phyloP scores from a whole-genome alignment of 2,113 vertebrate species.

The Ceyx cyanopectus region DNA sequence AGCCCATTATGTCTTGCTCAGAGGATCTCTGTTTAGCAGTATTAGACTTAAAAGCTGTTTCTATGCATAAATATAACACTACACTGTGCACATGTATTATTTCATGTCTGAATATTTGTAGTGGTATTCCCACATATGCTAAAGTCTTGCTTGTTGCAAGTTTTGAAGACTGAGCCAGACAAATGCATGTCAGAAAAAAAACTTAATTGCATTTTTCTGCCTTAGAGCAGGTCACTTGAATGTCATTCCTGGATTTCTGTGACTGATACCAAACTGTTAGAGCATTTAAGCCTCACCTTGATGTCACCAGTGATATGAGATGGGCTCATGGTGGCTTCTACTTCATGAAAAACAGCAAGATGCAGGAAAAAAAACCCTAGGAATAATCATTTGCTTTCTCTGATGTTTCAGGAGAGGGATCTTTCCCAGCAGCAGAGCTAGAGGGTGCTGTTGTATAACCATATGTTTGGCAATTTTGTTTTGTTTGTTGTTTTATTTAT shows the following conservation, averaged over 20 bases:
- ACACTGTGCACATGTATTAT: not conserved
- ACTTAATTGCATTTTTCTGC: not conserved
- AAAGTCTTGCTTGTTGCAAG: not conserved
- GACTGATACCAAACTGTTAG: not conserved
- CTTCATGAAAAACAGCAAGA: not conserved
- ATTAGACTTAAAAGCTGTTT: not conserved
- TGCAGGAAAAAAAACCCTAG: fast-evolving
- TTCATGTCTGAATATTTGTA: not conserved
- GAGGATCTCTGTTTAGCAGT: not conserved
- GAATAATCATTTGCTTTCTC: not conserved
- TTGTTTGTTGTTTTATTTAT: not conserved
- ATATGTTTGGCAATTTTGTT: not conserved
- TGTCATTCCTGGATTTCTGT: not conserved
- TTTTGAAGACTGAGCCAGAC: not conserved
- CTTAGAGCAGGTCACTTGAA: not conserved
- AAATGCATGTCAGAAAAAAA: not conserved
- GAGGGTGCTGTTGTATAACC: constrained; percentile 67
- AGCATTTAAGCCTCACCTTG: not conserved
- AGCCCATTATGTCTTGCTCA: not conserved
- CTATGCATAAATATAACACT: not conserved
- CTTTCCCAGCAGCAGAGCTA: constrained; percentile 29
- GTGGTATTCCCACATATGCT: not conserved
- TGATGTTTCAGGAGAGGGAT: not conserved
- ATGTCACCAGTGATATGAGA: not conserved
- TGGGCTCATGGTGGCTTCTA: not conserved